Percentiles rank a stretch among this genome's conserved stretches.
These are phyloP conservation scores for Choristoneura fumiferana DNA, from an alignment of 1,140 invertebrate species.

Conservation along the genomic window DNA sequence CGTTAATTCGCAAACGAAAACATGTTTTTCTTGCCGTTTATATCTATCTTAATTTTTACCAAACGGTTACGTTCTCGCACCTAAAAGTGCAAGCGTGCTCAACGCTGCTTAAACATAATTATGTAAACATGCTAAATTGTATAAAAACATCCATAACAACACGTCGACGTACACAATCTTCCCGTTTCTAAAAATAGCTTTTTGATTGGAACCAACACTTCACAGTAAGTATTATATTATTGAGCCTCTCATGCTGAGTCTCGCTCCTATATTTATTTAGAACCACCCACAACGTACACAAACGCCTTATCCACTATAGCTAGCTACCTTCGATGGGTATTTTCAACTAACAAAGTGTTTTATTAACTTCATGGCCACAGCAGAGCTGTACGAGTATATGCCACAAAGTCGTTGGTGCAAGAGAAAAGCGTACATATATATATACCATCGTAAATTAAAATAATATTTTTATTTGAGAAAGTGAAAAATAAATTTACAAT, in stretches of 20 bases:
- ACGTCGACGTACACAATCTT: too few relatives aligned
- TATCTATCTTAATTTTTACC: background rate
- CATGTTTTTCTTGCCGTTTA: conserved; percentile 13
- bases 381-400: background rate
- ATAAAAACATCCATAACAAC: too few relatives aligned
- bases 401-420: too few relatives aligned
- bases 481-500: too few relatives aligned
- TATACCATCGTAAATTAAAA: too few relatives aligned
- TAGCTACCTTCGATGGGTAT: background rate
- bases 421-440: too few relatives aligned
- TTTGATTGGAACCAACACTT: too few relatives aligned
- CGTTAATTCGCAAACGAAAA: conserved; percentile 11
- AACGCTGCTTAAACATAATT: background rate
- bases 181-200: too few relatives aligned
- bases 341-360: conserved; percentile 49
- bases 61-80: background rate
- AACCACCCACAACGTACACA: background rate
- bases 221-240: too few relatives aligned
- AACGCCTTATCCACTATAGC: background rate
- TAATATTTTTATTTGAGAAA: too few relatives aligned
- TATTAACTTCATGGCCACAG: conserved; percentile 40
- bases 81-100: background rate
- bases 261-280: background rate
- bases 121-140: too few relatives aligned
- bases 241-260: background rate